These are phyloP conservation scores for Tetragonisca angustula DNA, from an alignment of 2,888 invertebrate genomes.

Conservation along the genomic window DNA sequence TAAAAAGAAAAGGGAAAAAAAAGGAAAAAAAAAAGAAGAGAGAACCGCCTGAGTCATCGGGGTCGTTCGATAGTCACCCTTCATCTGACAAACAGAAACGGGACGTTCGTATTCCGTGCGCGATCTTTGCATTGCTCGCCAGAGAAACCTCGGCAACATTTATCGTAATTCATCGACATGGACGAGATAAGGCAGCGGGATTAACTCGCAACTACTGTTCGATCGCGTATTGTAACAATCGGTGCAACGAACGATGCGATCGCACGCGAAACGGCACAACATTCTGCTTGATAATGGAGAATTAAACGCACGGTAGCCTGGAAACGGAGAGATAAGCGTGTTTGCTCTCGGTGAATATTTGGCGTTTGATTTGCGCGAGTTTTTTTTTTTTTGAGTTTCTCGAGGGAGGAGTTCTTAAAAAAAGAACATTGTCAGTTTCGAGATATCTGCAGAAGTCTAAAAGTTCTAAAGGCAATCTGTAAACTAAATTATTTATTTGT, in stretches of 20 bases:
- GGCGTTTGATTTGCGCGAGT: too few species aligned
- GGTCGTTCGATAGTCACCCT: slow-evolving; percentile 73
- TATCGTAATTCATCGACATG: slow-evolving; percentile 59
- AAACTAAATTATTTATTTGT: too few species aligned
- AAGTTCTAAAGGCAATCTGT: too few species aligned
- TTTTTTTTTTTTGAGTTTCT: too few species aligned
- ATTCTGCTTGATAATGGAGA: slow-evolving; percentile 5
- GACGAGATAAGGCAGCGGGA: slow-evolving; percentile 37
- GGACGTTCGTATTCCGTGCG: slow-evolving; percentile 52
- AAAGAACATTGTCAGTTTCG: too few species aligned
- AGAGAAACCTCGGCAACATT: slow-evolving; percentile 45
- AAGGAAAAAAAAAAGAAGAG: slow-evolving; percentile 65
- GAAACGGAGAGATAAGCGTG: not conserved
- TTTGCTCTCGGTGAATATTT: too few species aligned
- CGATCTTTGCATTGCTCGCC: slow-evolving; percentile 45
- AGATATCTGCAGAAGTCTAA: too few species aligned
- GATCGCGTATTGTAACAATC: slow-evolving; percentile 21
- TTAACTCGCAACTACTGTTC: slow-evolving; percentile 18
- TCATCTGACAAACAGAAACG: slow-evolving; percentile 61
- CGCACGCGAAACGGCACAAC: not conserved
- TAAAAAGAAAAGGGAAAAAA: slow-evolving; percentile 54
- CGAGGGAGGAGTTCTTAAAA: too few species aligned
- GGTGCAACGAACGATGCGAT: slow-evolving; percentile 21
- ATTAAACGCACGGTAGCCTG: not conserved
- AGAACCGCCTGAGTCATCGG: slow-evolving; percentile 80